Evolutionary conservation across 2,888 invertebrate species (phyloP), one percentile per base, ranked within the genome.

Genomic region (Helleia helle): DNA sequence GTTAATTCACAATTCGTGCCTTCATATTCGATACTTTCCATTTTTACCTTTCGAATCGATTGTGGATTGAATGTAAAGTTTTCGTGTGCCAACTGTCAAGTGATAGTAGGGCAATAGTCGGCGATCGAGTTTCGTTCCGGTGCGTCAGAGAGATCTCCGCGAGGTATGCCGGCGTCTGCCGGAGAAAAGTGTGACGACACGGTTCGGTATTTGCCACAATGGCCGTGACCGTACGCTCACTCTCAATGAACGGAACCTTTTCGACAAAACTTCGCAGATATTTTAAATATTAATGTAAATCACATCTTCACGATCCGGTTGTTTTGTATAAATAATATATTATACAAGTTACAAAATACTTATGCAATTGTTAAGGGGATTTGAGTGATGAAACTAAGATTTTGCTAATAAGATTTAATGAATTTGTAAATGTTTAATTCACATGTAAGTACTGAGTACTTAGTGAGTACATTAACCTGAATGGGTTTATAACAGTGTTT

Each of bases 101-200:
- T 74, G 75, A 79, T 76, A 80, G 79, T 80, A 79, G 79, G 77
- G 66, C 81, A 73, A 56, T 49, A 46, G 54, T 61, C 62, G 56
- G 60, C 56, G 62, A 59, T 62, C 64, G 59, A 59, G 59, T 69
- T 65, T 62, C 63, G 66, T 66, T 72, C 65, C 64, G 70, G 64
- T 55, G 64, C 58, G 66, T 61, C 59, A 62, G 66, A 70, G 66
- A 68, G 68, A 67, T 67, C 52, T 54, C 56, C 55, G 58, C 36
- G 24, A n/a, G 24, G 25, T 37, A 17, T 26, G 49, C 52, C 57
- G 61, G 58, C 56, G n/a, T n/a, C n/a, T 22, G 25, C 31, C 31
- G 26, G 55, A 47, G 62, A 65, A 66, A 64, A 65, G 58, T 64
- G 60, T 65, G 62, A 67, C 65, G 65, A 51, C 52, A 55, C 59